Percentiles rank a stretch among this genome's conserved stretches.
Evolutionary conservation across 2,113 vertebrate genomes (phyloP).

Genomic region (Pan paniscus): DNA sequence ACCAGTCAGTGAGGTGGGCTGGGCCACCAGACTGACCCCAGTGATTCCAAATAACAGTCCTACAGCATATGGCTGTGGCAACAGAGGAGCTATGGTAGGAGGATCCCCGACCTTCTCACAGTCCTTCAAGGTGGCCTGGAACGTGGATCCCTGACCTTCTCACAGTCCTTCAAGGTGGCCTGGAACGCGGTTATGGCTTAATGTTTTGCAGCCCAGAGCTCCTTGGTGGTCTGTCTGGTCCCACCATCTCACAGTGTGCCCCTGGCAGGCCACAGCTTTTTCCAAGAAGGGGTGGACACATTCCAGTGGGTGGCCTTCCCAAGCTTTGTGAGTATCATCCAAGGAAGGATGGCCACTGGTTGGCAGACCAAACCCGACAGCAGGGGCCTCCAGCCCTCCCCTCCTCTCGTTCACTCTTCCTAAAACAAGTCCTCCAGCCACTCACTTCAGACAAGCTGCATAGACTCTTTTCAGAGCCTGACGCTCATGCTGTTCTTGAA

Average conservation of each 20-base stretch:
- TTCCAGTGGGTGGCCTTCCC: neutral
- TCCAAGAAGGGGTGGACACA: neutral
- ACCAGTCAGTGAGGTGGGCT: too few relatives aligned
- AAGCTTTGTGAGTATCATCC: neutral
- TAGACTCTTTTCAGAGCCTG: neutral
- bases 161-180: neutral
- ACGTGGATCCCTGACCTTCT: neutral
- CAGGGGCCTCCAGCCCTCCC: neutral
- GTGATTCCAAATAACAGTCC: neutral
- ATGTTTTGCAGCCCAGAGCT: neutral
- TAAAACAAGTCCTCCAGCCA: neutral
- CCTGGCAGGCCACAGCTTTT: neutral
- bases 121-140: neutral
- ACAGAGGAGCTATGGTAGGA: neutral
- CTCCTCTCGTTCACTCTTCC: neutral
- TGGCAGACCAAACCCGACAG: accelerated
- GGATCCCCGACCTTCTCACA: neutral
- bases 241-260: accelerated
- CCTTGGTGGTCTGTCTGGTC: neutral
- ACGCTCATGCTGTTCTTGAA: neutral
- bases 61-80: neutral
- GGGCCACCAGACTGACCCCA: neutral
- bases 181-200: neutral
- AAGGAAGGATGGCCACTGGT: neutral
- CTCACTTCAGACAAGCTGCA: neutral